These are phyloP conservation scores for Alentia gelatinosa DNA, from an alignment of 2,888 invertebrate genomes.

Conservation along the genomic window DNA sequence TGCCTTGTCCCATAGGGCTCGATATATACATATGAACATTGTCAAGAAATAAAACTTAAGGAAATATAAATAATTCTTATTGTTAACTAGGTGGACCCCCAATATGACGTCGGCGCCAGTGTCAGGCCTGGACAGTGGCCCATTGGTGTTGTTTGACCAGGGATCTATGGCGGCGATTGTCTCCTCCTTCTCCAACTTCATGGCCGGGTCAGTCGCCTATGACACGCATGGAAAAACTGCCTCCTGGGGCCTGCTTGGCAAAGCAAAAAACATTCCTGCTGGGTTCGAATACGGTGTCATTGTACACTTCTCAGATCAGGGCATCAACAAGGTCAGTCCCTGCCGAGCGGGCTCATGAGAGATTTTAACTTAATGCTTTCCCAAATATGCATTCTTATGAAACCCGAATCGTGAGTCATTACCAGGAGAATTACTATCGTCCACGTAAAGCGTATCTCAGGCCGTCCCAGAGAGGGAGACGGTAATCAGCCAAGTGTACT, in stretches of 20 bases:
- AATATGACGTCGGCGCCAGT: background rate
- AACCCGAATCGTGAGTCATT: too few relatives aligned
- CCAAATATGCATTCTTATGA: too few relatives aligned
- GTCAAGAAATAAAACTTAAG: too few relatives aligned
- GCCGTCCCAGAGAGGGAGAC: too few relatives aligned
- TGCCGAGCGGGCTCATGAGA: too few relatives aligned
- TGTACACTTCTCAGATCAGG: conserved; percentile 22
- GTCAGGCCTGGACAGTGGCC: conserved; percentile 60
- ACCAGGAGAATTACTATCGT: too few relatives aligned
- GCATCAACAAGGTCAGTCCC: conserved; percentile 55
- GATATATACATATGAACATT: too few relatives aligned
- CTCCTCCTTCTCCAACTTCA: conserved; percentile 62
- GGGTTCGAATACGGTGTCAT: conserved; percentile 54
- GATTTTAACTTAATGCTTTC: too few relatives aligned
- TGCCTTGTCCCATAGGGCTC: too few relatives aligned
- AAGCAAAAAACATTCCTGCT: conserved; percentile 43
- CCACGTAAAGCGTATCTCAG: too few relatives aligned
- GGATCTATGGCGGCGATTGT: conserved; percentile 26
- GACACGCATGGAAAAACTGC: background rate
- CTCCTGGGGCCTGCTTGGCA: conserved; percentile 58
- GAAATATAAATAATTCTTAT: too few relatives aligned
- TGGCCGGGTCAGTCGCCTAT: conserved; percentile 57
- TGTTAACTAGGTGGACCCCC: conserved; percentile 57
- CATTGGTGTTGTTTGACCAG: conserved; percentile 55
- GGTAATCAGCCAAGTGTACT: too few relatives aligned